Base-by-base conservation (phyloP, 2,797 vertebrate genomes). In the Sylvilagus floridanus region DNA sequence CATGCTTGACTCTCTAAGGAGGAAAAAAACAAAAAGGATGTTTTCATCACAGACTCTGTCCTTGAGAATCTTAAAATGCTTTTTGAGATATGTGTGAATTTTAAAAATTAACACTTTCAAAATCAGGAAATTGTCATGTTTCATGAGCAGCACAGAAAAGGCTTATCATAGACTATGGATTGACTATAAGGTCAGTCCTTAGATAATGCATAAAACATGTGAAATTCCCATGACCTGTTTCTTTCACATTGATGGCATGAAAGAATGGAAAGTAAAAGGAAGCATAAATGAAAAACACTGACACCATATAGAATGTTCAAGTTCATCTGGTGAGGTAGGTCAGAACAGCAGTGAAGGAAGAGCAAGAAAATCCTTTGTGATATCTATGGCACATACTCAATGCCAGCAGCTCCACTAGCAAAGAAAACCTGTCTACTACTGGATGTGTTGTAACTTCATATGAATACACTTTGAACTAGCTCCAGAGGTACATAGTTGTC, bases 361-460 rank as follows among this genome's bases (percentile, higher is more conserved):
- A 81, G 77, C 28, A 72, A 65, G 75, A 54, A 71, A 96, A 28
- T 32, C 24, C 35, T 84, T 30, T 3, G 22, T 21, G 78, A 32
- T 1, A 71, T 94, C 79, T 82, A 3, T 16, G 42, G 89, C 84
- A 94, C 93, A 97, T 95, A 92, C 57, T 96, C 97, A 96, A 87
- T 9, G 84, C 47, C 66, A 54, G 9, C 50, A 81, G 69, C 54
- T 77, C 37, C 78, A 65, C 81, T 84, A 95, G 68, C 63, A 84
- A 92, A 76, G 11, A 77, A 79, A 75, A 92, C 37, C 30, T 78
- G 2, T 30, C 37, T 86, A 47, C 73, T 28, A 57, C 26, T 52
- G 52, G 47, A 47, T 72, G 62, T 37, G 81, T 86, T 28, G 69
- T 88, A 24, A 83, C 11, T 35, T 84, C 63, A 73, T 22, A 91